Percentiles rank a stretch among this genome's conserved stretches.
These are phyloP conservation scores for Kuschelorhynchus macadamiae DNA, from an alignment of 2,888 invertebrate genomes.

Conservation along the genomic window DNA sequence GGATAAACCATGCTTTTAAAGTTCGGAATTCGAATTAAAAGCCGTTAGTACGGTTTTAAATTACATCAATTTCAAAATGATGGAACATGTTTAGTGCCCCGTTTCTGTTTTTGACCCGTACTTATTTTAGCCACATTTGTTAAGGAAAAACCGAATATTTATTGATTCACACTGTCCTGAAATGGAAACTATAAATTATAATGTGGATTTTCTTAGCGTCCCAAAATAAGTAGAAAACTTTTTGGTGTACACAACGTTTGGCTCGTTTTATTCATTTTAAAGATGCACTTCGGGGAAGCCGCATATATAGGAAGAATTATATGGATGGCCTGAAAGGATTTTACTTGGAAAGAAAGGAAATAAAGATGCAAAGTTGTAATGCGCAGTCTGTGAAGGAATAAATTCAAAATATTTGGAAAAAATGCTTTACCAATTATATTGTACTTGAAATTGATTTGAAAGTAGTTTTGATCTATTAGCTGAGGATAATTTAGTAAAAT, in stretches of 20 bases:
- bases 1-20: no score
- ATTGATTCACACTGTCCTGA: constrained; percentile 30
- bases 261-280: constrained; percentile 26
- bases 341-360: constrained; percentile 28
- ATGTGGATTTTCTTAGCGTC: constrained; percentile 7
- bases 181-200: constrained; percentile 17
- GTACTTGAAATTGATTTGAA: no score
- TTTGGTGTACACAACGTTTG: constrained; percentile 26
- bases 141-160: background rate
- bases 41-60: no score
- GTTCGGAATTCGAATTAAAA: no score
- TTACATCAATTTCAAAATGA: no score
- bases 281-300: constrained; percentile 27
- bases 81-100: no score
- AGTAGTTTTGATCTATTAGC: no score
- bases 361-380: constrained; percentile 20
- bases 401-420: constrained; percentile 1
- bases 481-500: no score
- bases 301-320: constrained; percentile 31
- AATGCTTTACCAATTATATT: background rate
- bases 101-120: no score
- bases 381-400: background rate
- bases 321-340: constrained; percentile 26
- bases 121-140: no score
- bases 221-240: constrained; percentile 34